Percentiles rank a stretch among this genome's conserved stretches.
phyloP scores from a whole-genome alignment of 2,113 vertebrate genomes.

The Zosterops hypoxanthus region DNA sequence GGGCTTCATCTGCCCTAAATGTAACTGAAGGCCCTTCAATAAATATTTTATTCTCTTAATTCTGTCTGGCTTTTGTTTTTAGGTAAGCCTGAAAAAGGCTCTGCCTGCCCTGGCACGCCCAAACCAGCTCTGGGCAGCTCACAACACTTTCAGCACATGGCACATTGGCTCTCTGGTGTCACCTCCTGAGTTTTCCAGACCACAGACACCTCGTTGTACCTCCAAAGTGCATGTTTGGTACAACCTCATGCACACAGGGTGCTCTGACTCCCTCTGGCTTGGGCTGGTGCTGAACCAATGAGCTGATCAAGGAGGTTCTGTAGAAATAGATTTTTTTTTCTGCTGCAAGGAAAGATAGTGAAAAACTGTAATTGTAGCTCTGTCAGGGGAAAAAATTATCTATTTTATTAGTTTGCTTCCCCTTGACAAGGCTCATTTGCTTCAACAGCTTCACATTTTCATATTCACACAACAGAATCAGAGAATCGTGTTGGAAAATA shows the following conservation, averaged over 20 bases:
- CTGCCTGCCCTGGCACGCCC: background rate
- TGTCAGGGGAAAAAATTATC: rapidly evolving
- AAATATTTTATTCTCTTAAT: background rate
- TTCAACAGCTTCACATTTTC: background rate
- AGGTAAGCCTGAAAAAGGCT: background rate
- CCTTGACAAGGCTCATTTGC: background rate
- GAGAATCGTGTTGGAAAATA: background rate
- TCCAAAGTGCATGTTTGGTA: rapidly evolving
- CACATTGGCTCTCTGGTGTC: background rate
- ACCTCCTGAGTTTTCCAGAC: background rate
- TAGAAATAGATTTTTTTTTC: background rate
- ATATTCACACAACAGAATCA: background rate
- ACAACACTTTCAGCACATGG: background rate
- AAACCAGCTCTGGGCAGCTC: background rate
- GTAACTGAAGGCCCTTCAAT: background rate
- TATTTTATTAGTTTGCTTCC: background rate
- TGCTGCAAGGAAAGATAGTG: background rate
- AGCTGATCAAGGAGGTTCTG: background rate
- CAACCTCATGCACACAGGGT: rapidly evolving
- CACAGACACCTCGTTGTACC: background rate
- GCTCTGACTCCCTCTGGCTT: background rate
- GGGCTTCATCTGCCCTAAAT: background rate
- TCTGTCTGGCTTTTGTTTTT: background rate
- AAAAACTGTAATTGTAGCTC: background rate
- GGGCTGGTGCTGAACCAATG: background rate